Base-by-base conservation (phyloP, 1,140 invertebrate species). In the Zeugodacus cucurbitae region DNA sequence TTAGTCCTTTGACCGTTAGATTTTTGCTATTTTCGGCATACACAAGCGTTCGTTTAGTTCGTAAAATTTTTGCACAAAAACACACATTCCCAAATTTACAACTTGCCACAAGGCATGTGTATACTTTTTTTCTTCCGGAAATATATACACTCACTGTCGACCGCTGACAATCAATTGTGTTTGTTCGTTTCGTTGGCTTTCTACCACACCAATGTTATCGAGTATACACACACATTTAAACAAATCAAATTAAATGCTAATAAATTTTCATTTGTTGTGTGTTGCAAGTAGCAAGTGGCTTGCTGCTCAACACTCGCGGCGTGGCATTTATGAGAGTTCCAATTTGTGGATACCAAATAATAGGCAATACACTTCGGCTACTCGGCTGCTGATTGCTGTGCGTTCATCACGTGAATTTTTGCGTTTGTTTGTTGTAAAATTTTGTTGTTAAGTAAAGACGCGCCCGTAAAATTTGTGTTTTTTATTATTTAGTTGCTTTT, bases 281-380 rank as follows among this genome's bases (percentile, higher is more conserved):
- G 22, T 44, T 74, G 34, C 32, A 74, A 74, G 70, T 32, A 3
- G n/a, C 59, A 62, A 41, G 34, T 48, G 20, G 41, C 22, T 17
- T 44, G 34, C 17, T 70, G 11, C 29, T 74, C 70, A 34, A 29
- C 74, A 82, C 74, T 48, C 44, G 74, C 41, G 74, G 41, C 41
- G 74, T 48, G 74, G 74, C 74, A 54, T 54, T 82, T 82, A 82
- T 48, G 41, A 82, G 37, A 82, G 74, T 82, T 82, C 41, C 74
- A 82, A 82, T 82, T 82, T 82, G 74, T 82, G 26, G 74, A 82
- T 82, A 82, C 74, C 44, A 48, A 82, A 70, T 34, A 34, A 70
- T 70, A 70, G 14, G 26, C 48, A 54, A 48, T 22, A 29, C 74
- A 82, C 74, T 82, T 82, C 74, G 74, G 74, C 74, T 82, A 48